Evolutionary conservation across 1,140 invertebrate genomes (phyloP).

Genomic region (Pogonognathellus flavescens): DNA sequence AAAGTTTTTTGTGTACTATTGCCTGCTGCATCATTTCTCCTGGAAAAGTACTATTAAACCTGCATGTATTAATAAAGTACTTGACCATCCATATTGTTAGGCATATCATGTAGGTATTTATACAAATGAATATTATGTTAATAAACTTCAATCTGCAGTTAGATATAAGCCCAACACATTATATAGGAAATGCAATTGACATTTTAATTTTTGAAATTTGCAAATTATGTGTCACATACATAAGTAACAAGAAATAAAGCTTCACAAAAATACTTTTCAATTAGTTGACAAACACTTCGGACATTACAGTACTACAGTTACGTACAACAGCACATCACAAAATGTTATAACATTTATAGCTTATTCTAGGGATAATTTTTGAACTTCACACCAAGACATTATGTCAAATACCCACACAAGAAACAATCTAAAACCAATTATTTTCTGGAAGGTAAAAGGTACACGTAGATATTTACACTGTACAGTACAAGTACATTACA

Average conservation of each 20-base stretch:
- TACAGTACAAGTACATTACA: neutral
- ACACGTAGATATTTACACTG: neutral
- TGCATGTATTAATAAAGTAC: neutral
- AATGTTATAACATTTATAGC: neutral
- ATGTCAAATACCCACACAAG: neutral
- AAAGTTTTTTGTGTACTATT: no score
- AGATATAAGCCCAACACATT: no score
- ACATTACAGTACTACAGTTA: neutral
- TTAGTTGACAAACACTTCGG: neutral
- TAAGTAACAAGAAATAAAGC: constrained; percentile 1
- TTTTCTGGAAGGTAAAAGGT: neutral
- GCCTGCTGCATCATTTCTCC: no score
- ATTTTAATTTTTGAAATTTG: no score
- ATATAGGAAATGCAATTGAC: neutral
- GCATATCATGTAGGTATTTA: neutral
- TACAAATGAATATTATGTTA: neutral
- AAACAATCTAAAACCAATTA: neutral
- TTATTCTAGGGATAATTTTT: neutral
- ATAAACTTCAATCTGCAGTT: neutral
- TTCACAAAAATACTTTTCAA: neutral
- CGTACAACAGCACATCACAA: constrained; percentile 23
- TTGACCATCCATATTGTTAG: neutral
- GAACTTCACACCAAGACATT: neutral
- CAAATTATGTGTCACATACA: neutral
- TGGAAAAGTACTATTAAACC: no score